Conservation (phyloP, 2,113 vertebrate species). For the Oncorhynchus mykiss region DNA sequence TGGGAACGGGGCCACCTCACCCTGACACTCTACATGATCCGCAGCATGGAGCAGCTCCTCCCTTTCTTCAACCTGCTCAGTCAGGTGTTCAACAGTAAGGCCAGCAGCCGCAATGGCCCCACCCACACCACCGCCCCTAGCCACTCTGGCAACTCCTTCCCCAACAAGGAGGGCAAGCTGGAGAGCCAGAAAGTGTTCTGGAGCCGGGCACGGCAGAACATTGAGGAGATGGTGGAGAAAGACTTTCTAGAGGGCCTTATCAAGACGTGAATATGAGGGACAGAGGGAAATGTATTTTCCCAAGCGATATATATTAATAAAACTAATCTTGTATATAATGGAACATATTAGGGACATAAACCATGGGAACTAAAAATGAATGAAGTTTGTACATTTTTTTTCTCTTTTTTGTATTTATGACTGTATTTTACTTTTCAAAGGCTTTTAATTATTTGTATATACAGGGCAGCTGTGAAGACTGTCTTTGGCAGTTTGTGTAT, state of each 20-base stretch:
- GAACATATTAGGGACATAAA: conserved; percentile 38
- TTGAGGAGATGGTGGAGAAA: conserved; percentile 98
- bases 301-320: conserved; percentile 24
- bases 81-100: conserved; percentile 95
- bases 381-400: conserved; percentile 72
- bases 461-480: conserved; percentile 82
- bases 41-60: conserved; percentile 95
- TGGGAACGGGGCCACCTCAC: conserved; percentile 94
- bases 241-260: conserved; percentile 97
- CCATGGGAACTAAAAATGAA: conserved; percentile 28
- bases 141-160: conserved; percentile 73
- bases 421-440: conserved; percentile 72
- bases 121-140: conserved; percentile 78
- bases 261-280: conserved; percentile 81
- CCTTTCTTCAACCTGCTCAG: conserved; percentile 97
- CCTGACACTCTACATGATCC: conserved; percentile 88
- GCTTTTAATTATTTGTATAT: conserved; percentile 94
- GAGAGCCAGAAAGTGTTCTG: conserved; percentile 93
- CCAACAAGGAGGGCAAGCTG: conserved; percentile 87
- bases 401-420: conserved; percentile 75
- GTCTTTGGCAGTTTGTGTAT: conserved; percentile 77
- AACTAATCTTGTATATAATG: conserved; percentile 65
- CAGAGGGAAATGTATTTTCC: not conserved
- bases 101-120: conserved; percentile 84
- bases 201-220: conserved; percentile 92